These are phyloP conservation scores for Drosophila glabriapex DNA, from an alignment of 2,888 invertebrate species.

Conservation along the genomic window DNA sequence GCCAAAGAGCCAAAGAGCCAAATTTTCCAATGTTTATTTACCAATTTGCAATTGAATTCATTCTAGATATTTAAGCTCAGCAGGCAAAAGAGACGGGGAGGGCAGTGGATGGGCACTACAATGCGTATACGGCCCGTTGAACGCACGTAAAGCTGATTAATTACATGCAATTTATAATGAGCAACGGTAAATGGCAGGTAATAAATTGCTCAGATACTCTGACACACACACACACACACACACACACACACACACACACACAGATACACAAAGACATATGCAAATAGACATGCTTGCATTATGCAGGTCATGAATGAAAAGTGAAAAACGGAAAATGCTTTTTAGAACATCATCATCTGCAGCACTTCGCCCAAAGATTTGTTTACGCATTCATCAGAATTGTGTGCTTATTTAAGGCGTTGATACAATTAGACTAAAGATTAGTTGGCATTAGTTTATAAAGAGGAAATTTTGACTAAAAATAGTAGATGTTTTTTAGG, in stretches of 20 bases:
- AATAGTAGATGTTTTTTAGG: neutral
- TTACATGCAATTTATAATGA: slow-evolving; percentile 79
- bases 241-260: slow-evolving; percentile 14
- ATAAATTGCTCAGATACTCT: slow-evolving; percentile 66
- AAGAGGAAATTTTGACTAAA: neutral
- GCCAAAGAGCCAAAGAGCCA: slow-evolving; percentile 33
- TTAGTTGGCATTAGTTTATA: neutral
- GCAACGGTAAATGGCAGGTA: slow-evolving; percentile 78
- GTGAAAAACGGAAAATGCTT: slow-evolving; percentile 54
- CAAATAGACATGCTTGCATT: slow-evolving; percentile 8
- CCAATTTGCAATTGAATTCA: slow-evolving; percentile 76
- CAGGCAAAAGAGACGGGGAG: neutral
- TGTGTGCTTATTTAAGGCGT: slow-evolving; percentile 7
- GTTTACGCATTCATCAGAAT: slow-evolving; percentile 43
- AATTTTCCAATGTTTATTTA: slow-evolving; percentile 69
- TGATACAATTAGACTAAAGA: slow-evolving; percentile 38
- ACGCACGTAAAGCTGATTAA: slow-evolving; percentile 76
- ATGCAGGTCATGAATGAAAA: slow-evolving; percentile 63
- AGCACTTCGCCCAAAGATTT: slow-evolving; percentile 20
- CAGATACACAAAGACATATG: neutral
- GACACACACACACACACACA: slow-evolving; percentile 25
- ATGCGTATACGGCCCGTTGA: slow-evolving; percentile 73
- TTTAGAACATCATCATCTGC: slow-evolving; percentile 36
- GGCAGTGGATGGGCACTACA: slow-evolving; percentile 4
- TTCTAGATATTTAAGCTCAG: slow-evolving; percentile 50